phyloP scores from a whole-genome alignment of 2,113 vertebrate genomes.

The Pedionomus torquatus region DNA sequence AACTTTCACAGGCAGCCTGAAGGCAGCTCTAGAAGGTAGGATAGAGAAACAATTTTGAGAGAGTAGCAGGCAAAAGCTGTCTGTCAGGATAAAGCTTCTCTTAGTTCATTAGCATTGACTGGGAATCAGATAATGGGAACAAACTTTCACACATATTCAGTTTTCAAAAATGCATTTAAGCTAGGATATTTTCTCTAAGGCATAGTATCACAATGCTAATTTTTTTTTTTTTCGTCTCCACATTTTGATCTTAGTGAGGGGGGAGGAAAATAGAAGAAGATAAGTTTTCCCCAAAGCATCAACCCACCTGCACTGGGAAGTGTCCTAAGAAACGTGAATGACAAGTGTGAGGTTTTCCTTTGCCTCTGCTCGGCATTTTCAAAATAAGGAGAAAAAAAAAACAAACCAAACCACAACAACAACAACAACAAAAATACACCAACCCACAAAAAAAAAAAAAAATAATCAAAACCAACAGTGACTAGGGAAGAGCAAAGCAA shows the following conservation, averaged over 20 bases:
- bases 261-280: neutral
- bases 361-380: neutral
- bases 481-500: neutral
- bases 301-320: neutral
- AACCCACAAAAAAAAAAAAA: neutral
- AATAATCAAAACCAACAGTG: neutral
- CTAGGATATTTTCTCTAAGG: neutral
- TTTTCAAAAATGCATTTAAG: neutral
- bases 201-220: neutral
- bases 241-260: neutral
- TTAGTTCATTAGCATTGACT: slow-evolving; percentile 5
- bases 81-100: neutral
- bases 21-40: neutral
- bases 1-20: neutral
- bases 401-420: neutral
- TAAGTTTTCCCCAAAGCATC: neutral
- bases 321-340: neutral
- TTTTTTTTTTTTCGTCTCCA: neutral
- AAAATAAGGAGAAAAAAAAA: neutral
- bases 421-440: too few relatives aligned
- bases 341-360: neutral
- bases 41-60: neutral
- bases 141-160: neutral
- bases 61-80: neutral
- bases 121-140: slow-evolving; percentile 11